Percentiles rank a stretch among this genome's conserved stretches.
Conservation (phyloP, 2,888 invertebrate genomes). For the Agonopterix alstromeriana region DNA sequence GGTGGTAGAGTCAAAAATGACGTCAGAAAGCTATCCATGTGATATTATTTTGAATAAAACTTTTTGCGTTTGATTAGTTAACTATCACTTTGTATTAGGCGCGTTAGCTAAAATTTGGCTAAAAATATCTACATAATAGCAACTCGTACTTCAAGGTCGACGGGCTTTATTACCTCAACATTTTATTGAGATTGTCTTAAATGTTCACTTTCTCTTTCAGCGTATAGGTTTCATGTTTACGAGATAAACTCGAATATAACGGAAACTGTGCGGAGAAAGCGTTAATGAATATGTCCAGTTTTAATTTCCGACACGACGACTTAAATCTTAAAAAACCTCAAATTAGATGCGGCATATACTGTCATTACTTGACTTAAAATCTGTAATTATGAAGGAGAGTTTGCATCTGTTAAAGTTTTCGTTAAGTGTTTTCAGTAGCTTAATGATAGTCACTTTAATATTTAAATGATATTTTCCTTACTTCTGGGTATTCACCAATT, state of each 20-base stretch:
- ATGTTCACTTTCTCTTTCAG: conserved; percentile 36
- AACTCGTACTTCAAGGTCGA: too few species aligned
- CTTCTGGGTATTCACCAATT: too few species aligned
- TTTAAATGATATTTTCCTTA: too few species aligned
- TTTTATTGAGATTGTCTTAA: conserved; percentile 20
- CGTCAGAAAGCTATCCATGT: too few species aligned
- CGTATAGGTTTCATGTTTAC: conserved; percentile 44
- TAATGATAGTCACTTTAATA: too few species aligned
- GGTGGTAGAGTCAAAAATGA: too few species aligned
- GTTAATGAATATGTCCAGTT: conserved; percentile 57
- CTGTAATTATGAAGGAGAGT: conserved; percentile 2
- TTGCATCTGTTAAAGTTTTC: background rate
- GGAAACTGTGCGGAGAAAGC: conserved; percentile 61
- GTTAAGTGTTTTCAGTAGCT: too few species aligned
- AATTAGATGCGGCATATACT: conserved; percentile 11
- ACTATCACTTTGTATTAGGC: too few species aligned
- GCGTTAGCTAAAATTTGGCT: too few species aligned
- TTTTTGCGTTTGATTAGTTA: too few species aligned
- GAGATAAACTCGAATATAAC: conserved; percentile 51
- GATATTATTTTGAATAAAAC: too few species aligned
- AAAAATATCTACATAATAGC: too few species aligned
- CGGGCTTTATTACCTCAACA: background rate
- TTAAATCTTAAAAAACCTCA: conserved; percentile 19
- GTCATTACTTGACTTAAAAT: conserved; percentile 1
- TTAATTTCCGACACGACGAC: conserved; percentile 49